These are phyloP conservation scores for Myotis yumanensis DNA, from an alignment of 2,113 vertebrate species.

Conservation along the genomic window DNA sequence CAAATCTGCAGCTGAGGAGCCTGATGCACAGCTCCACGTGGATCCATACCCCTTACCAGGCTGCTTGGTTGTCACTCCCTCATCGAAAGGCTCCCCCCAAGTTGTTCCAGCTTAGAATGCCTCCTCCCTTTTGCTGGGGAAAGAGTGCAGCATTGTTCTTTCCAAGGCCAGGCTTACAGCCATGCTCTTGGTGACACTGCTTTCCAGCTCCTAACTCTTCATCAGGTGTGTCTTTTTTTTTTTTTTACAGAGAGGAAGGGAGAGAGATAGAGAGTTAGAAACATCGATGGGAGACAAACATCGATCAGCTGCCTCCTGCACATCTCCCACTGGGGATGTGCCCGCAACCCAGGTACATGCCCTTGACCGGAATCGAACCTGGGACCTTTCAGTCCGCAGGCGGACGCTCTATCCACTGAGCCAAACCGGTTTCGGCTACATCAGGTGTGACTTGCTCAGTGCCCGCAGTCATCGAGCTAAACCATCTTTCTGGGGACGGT, in stretches of 20 bases:
- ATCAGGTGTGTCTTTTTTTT: not conserved
- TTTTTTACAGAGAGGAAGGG: too few relatives aligned
- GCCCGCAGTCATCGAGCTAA: not conserved
- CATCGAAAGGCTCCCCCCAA: accelerated
- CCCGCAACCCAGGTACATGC: too few relatives aligned
- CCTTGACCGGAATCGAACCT: too few relatives aligned
- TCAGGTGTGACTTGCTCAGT: not conserved
- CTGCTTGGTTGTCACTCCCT: not conserved
- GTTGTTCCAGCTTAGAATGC: not conserved
- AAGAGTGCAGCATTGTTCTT: not conserved
- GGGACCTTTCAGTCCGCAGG: too few relatives aligned
- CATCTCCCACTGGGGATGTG: too few relatives aligned
- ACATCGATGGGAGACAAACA: too few relatives aligned
- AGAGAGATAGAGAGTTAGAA: too few relatives aligned
- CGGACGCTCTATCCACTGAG: too few relatives aligned
- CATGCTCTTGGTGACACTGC: not conserved
- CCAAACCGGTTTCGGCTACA: too few relatives aligned
- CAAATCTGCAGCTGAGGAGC: not conserved
- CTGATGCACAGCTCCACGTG: accelerated
- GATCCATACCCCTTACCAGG: not conserved
- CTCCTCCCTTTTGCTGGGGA: not conserved
- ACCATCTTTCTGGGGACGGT: not conserved
- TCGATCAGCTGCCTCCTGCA: too few relatives aligned
- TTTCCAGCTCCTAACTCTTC: not conserved
- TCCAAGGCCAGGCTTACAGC: not conserved